Evolutionary conservation across 2,113 vertebrate species (phyloP), one percentile per base, ranked within the genome.

Genomic region (Stictonetta naevosa): DNA sequence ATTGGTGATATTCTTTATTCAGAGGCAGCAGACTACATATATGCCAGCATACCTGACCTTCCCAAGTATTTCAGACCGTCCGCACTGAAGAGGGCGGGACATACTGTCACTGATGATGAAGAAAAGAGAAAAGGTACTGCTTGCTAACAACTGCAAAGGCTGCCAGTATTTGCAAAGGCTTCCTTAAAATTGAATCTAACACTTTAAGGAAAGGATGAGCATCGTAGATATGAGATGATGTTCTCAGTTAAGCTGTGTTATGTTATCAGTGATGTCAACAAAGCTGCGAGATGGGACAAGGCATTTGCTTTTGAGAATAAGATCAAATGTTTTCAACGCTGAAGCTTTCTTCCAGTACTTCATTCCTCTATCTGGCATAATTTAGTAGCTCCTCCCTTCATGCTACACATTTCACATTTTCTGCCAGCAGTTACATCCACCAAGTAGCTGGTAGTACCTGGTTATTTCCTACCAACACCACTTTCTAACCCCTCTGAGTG

Each of bases 71-170:
- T 98, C 90, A 94, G 97, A 83, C 98, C 98, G 63, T 97, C 96
- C 34, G 86, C 97, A 59, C 90, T 98, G 89, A 98, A 97, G 96
- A 98, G 92, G 64, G 92, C 96, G 83, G 93, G 93, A 77, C 96
- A 76, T 29, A 86, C 97, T 88, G 86, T 96, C 82, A 52, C 3
- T 2, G 93, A 97, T 9, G 95, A 96, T 19, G 98, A 98, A 64
- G 98, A 98, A 94, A 97, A 97, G 53, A 98, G 99, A 96, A 98
- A 96, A 98, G 99, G 99, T 99, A 99, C 33, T 20, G 36, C 36
- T 95, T 59, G 56, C 28, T n/a, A 62, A 23, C 28, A 64, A 88
- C 19, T 83, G 66, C 60, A 94, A 53, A 77, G 17, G 25, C 21
- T 29, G 22, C n/a, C 36, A 59, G 10, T 29, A 38, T 11, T 8